Conservation (phyloP, 1,140 invertebrate genomes). For the Solenopsis fugax region DNA sequence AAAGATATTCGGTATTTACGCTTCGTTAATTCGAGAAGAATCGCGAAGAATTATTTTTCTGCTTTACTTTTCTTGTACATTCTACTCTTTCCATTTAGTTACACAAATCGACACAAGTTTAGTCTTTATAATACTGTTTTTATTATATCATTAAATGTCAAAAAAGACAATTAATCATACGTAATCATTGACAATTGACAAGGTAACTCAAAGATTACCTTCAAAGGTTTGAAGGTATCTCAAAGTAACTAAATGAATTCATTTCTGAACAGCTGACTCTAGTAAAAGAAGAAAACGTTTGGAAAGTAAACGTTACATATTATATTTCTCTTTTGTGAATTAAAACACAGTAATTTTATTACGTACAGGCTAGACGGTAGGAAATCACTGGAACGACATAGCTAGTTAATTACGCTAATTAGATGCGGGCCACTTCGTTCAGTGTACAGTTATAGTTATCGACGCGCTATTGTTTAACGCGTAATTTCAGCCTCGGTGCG, state of each 20-base stretch:
- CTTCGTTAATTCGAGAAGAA: neutral
- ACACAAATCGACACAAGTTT: too few relatives aligned
- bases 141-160: too few relatives aligned
- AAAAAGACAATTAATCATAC: too few relatives aligned
- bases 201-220: too few relatives aligned
- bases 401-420: conserved; percentile 70
- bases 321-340: conserved; percentile 2
- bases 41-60: neutral
- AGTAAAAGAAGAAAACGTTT: conserved; percentile 9
- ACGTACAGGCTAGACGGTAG: conserved; percentile 28
- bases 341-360: conserved; percentile 45
- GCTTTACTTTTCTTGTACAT: neutral
- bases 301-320: neutral
- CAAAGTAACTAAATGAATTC: neutral
- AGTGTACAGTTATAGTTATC: conserved; percentile 71
- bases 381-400: conserved; percentile 45
- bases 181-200: too few relatives aligned
- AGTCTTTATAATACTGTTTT: too few relatives aligned
- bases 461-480: conserved; percentile 74
- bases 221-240: too few relatives aligned
- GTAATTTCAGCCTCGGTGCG: conserved; percentile 72
- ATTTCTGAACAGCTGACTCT: neutral
- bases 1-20: neutral
- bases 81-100: too few relatives aligned
- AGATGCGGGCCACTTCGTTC: conserved; percentile 67